phyloP scores from a whole-genome alignment of 2,888 invertebrate genomes.

The Callyntrura sp. region DNA sequence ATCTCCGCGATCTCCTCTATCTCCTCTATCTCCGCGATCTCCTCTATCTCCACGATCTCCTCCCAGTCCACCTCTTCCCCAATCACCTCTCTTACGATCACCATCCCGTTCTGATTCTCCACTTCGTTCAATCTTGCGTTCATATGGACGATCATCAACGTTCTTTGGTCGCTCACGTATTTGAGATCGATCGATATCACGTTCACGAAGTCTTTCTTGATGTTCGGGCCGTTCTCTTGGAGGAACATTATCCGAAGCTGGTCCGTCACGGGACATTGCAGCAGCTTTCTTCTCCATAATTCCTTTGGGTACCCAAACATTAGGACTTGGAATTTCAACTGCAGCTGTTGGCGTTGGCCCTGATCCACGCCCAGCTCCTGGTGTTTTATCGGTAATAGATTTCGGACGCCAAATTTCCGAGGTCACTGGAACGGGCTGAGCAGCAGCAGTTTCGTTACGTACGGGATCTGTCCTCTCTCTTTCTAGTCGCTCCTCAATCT shows the following conservation, averaged over 20 bases:
- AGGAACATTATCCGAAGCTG: conserved; percentile 74
- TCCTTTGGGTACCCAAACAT: conserved; percentile 71
- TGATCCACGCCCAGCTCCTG: conserved; percentile 38
- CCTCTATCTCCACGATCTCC: conserved; percentile 68
- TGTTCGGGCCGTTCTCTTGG: conserved; percentile 62
- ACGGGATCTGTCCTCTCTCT: conserved; percentile 82
- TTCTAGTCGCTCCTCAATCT: conserved; percentile 84
- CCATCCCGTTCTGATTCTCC: conserved; percentile 82
- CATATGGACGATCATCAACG: conserved; percentile 65
- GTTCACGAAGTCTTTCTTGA: conserved; percentile 60
- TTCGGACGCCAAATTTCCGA: conserved; percentile 64
- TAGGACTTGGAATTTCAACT: not conserved
- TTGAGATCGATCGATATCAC: conserved; percentile 72
- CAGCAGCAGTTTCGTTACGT: conserved; percentile 62
- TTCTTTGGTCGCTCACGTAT: conserved; percentile 71
- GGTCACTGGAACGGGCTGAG: conserved; percentile 20
- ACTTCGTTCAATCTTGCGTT: conserved; percentile 82
- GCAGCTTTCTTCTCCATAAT: conserved; percentile 71
- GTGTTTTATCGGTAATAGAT: conserved; percentile 3
- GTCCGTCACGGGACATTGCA: conserved; percentile 60
- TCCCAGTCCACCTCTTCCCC: conserved; percentile 56
- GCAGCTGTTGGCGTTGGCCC: not conserved
- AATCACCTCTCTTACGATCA: conserved; percentile 67
- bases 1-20: conserved; percentile 39
- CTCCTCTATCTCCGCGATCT: conserved; percentile 80